Percentiles rank a stretch among this genome's conserved stretches.
Conservation (phyloP, 2,888 invertebrate species). For the Vannuccia rotundouncinata region DNA sequence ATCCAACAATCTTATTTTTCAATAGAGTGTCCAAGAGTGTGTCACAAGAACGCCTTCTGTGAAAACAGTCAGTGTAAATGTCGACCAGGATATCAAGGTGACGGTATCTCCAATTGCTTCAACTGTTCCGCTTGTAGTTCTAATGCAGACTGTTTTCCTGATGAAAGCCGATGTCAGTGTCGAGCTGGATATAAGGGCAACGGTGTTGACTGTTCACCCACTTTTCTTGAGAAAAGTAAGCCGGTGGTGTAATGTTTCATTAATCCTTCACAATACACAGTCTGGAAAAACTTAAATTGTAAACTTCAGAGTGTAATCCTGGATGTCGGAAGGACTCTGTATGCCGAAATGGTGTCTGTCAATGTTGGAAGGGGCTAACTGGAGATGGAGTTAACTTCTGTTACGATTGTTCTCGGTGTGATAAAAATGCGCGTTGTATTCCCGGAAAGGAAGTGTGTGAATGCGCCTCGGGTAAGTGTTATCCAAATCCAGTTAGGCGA, state of each 20-base stretch:
- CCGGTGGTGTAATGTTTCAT: no score
- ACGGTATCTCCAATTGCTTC: not conserved
- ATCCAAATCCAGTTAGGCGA: no score
- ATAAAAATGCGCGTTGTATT: not conserved
- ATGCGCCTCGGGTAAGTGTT: not conserved
- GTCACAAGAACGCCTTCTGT: not conserved
- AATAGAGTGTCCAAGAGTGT: not conserved
- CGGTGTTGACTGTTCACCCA: not conserved
- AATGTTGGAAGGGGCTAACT: not conserved
- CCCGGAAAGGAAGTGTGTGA: not conserved
- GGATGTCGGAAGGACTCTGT: not conserved
- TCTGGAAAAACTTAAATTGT: no score
- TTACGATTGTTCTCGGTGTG: not conserved
- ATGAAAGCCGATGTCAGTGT: conserved; percentile 10
- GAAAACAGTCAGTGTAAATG: not conserved
- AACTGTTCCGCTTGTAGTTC: not conserved
- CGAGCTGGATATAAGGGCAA: not conserved
- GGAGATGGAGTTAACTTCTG: conserved; percentile 9
- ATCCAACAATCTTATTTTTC: no score
- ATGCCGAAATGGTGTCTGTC: not conserved
- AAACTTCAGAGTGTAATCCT: not conserved
- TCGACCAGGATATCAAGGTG: not conserved
- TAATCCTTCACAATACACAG: no score
- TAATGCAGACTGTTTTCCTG: not conserved
- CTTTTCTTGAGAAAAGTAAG: not conserved